Percentiles rank a stretch among this genome's conserved stretches.
These are phyloP conservation scores for Pseudopipra pipra DNA, from an alignment of 2,113 vertebrate species.

Conservation along the genomic window DNA sequence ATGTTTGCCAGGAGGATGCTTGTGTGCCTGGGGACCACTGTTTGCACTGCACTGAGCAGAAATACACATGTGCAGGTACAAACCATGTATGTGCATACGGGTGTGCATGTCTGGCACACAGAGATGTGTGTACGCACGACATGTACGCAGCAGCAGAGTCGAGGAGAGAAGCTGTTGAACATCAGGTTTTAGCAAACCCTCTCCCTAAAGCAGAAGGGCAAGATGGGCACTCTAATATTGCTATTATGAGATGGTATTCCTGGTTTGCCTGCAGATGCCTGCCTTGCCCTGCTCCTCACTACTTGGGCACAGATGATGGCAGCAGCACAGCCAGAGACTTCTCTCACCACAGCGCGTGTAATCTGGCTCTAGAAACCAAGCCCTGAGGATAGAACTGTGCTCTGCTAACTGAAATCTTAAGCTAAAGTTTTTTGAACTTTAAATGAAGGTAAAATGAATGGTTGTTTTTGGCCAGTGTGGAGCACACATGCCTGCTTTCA, in stretches of 20 bases:
- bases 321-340: neutral
- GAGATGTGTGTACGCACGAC: fast-evolving
- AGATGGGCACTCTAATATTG: too few relatives aligned
- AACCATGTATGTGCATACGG: fast-evolving
- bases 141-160: fast-evolving
- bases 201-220: neutral
- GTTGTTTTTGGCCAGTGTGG: neutral
- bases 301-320: neutral
- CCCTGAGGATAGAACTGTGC: neutral
- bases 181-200: neutral
- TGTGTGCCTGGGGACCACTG: fast-evolving
- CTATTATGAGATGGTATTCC: neutral
- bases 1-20: neutral
- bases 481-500: neutral
- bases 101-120: fast-evolving
- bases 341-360: fast-evolving
- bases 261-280: neutral
- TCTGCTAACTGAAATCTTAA: neutral
- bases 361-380: neutral
- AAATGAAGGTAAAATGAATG: neutral
- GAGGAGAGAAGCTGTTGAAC: neutral
- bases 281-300: fast-evolving
- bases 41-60: fast-evolving
- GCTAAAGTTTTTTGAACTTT: neutral
- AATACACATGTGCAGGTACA: fast-evolving